Conservation (phyloP, 2,797 vertebrate genomes). For the Anguilla megastoma region DNA sequence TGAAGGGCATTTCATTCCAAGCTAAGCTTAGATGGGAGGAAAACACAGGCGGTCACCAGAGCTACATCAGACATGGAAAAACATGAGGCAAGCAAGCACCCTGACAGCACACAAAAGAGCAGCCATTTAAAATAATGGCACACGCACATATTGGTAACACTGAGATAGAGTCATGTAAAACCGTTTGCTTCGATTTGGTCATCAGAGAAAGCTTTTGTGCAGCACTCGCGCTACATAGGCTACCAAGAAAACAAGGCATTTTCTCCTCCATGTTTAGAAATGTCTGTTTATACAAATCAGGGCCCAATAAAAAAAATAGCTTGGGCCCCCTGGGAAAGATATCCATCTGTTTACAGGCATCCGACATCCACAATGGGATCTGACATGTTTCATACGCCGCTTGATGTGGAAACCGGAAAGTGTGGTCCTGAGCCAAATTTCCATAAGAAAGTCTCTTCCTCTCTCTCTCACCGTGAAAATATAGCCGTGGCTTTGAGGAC, state of each 20-base stretch:
- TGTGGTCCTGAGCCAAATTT: conserved; percentile 71
- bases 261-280: conserved; percentile 53
- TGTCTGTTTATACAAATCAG: conserved; percentile 59
- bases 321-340: conserved; percentile 54
- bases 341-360: conserved; percentile 72
- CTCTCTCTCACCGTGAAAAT: conserved; percentile 40
- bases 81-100: neutral
- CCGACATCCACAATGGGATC: conserved; percentile 63
- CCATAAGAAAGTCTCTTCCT: conserved; percentile 58
- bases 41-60: neutral
- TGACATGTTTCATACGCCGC: conserved; percentile 60
- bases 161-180: neutral
- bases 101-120: neutral
- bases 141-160: neutral
- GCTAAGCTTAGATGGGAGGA: neutral
- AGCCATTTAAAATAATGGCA: neutral
- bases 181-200: neutral
- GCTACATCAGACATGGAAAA: neutral
- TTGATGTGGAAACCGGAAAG: conserved; percentile 66
- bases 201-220: neutral
- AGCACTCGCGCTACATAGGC: neutral
- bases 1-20: neutral
- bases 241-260: neutral
- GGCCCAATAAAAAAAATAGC: conserved; percentile 53
- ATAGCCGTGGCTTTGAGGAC: conserved; percentile 21